Base-by-base conservation (phyloP, 2,888 invertebrate species). In the Trisateles emortualis region DNA sequence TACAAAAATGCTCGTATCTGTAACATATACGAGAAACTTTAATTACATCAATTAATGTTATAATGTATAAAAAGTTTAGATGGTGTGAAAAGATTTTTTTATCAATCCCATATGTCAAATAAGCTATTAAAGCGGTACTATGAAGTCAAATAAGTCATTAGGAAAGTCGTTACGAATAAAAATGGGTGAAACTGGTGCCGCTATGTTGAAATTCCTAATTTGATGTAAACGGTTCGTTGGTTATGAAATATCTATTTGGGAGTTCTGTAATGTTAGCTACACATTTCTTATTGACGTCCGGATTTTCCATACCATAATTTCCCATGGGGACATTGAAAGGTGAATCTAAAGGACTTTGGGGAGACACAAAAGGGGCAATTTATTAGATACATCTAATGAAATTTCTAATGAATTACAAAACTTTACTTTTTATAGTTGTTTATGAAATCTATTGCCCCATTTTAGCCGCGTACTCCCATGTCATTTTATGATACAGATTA, bases 31-130 rank as follows among this genome's bases (percentile, higher is more conserved):
- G 19, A 29, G 26, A 17, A 17, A 3, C 35, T 62, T 55, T 57
- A 66, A 62, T 62, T 53, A 53, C 11, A 38, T 35, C 45, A 51
- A 47, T 71, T 60, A 60, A 57, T 59, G 40, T 42, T 45, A 11
- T 0, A 52, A 33, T 32, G 48, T 59, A 40, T 52, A 33, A 33
- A 33, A 14, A 14, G 0, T 14, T 13, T 8, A 42, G 55, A 10
- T 17, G 14, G 6, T 17, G 11, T 32, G 46, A 43, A 26, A 26
- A 8, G 4, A 26, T 40, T 16, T 68, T 63, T 54, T 61, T 61
- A 66, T 56, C 58, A 39, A 35, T 19, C 16, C 2, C 52, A 52
- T 58, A 51, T 47, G 36, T 70, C 49, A 53, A 61, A 58, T 11
- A 41, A 53, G 26, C 49, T 52, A 26, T 65, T 55, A 57, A 64